These are phyloP conservation scores for Alouatta palliata DNA, from an alignment of 2,113 vertebrate genomes.

Conservation along the genomic window DNA sequence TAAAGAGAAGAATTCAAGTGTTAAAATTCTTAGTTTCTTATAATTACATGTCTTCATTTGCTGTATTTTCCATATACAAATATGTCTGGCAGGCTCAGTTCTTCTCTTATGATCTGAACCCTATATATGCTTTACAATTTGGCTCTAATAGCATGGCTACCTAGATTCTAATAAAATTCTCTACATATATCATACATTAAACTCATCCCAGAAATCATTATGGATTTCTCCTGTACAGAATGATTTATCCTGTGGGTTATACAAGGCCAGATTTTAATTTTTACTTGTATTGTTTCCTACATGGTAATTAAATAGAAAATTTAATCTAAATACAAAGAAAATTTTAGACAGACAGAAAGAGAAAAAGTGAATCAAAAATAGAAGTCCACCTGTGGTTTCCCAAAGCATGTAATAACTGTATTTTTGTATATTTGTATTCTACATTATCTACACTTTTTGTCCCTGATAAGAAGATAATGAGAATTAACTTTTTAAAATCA, in stretches of 20 bases:
- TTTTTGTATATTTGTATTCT: neutral
- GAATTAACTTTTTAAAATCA: neutral
- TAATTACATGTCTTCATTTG: neutral
- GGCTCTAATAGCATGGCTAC: neutral
- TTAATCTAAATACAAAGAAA: neutral
- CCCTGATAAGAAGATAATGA: neutral
- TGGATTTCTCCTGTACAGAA: neutral
- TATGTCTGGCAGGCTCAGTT: neutral
- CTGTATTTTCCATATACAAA: neutral
- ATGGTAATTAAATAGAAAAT: neutral
- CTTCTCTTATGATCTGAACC: neutral
- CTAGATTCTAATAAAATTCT: neutral
- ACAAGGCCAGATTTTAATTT: neutral
- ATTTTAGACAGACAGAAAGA: neutral
- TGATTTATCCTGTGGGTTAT: neutral
- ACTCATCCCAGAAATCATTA: neutral
- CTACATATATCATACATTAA: neutral
- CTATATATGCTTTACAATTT: neutral
- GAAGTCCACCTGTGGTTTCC: neutral
- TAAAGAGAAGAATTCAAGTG: neutral
- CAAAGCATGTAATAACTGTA: neutral
- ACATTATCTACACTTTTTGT: neutral
- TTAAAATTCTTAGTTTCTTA: slow-evolving; percentile 16
- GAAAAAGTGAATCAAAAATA: neutral
- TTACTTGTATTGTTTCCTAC: neutral